These are phyloP conservation scores for Homarus gammarus DNA, from an alignment of 2,888 invertebrate species.

Conservation along the genomic window DNA sequence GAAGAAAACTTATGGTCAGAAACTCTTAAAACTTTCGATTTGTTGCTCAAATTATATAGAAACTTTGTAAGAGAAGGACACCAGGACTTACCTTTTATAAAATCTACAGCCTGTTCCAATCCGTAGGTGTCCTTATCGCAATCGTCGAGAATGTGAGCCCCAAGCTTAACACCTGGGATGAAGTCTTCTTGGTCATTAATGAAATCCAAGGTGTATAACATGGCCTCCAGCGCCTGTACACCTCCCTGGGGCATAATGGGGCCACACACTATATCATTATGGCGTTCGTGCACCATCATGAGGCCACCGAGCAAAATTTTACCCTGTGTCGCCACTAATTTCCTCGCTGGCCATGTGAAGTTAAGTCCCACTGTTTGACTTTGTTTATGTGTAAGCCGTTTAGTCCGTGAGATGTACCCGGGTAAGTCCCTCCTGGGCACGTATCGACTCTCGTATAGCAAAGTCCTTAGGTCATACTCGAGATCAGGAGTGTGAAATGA, in stretches of 20 bases:
- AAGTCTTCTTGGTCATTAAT: slow-evolving; percentile 83
- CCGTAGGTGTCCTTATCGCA: slow-evolving; percentile 98
- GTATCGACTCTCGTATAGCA: slow-evolving; percentile 1
- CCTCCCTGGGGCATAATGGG: slow-evolving; percentile 94
- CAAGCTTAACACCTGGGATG: slow-evolving; percentile 85
- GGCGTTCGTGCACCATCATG: slow-evolving; percentile 97
- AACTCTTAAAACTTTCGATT: too few species aligned
- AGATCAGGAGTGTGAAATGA: slow-evolving; percentile 1
- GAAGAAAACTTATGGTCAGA: too few species aligned
- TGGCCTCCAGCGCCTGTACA: slow-evolving; percentile 90
- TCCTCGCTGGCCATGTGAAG: slow-evolving; percentile 88
- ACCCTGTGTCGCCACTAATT: slow-evolving; percentile 92
- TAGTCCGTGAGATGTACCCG: not conserved
- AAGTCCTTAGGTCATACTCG: slow-evolving; percentile 9
- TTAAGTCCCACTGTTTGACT: slow-evolving; percentile 4
- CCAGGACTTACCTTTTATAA: slow-evolving; percentile 90
- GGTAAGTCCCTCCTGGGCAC: not conserved
- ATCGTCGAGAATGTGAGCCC: slow-evolving; percentile 94
- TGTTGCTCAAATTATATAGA: not conserved
- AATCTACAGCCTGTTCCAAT: slow-evolving; percentile 96
- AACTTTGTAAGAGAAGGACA: not conserved
- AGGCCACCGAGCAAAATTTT: slow-evolving; percentile 93
- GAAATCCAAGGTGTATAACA: slow-evolving; percentile 93
- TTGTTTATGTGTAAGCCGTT: not conserved
- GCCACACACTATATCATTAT: slow-evolving; percentile 92